Base-by-base conservation (phyloP, 2,888 invertebrate species). In the Bimastos eiseni region DNA sequence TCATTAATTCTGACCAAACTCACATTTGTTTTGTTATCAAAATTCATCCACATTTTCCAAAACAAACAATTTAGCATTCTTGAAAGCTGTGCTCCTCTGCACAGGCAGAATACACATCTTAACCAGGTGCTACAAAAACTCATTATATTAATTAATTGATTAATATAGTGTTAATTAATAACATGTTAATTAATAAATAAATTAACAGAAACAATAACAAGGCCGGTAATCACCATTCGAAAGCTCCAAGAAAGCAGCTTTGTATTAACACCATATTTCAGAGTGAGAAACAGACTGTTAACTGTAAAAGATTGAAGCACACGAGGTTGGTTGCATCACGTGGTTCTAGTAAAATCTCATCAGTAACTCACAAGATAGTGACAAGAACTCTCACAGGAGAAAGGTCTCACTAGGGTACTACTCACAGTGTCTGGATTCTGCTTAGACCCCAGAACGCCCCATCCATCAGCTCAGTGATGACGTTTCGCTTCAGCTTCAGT, bases 391-490 rank as follows among this genome's bases (percentile, higher is more conserved):
- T 44, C 17, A 21, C 4, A 1, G 24, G 21, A 3, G 1, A 8
- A 15, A 17, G 49, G 49, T 70, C 1, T 15, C n/a, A 93, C n/a
- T 24, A 24, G 19, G n/a, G 41, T 41, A 91, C 96, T 96, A 91
- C 96, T 96, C 95, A 96, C 96, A 96, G 94, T 91, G 94, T 94
- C 90, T 95, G 94, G 92, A 98, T 96, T 92, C 96, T 97, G 92
- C 96, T 96, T 93, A 98, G 96, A 90, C 97, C 97, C 96, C 97
- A 98, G 95, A 98, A 98, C 90, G 98, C 97, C 91, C 98, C 98
- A 96, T 98, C 98, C 94, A 97, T 96, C 91, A 98, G 96, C 93
- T 96, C 96, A 91, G 96, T 96, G 93, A 98, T 97, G 93, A 96
- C 96, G 95, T 98, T 98, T 93, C 97, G 96, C 94, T 97, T 97